Evolutionary conservation across 2,113 vertebrate genomes (phyloP), one percentile per base, ranked within the genome.

Genomic region (Gulo gulo): DNA sequence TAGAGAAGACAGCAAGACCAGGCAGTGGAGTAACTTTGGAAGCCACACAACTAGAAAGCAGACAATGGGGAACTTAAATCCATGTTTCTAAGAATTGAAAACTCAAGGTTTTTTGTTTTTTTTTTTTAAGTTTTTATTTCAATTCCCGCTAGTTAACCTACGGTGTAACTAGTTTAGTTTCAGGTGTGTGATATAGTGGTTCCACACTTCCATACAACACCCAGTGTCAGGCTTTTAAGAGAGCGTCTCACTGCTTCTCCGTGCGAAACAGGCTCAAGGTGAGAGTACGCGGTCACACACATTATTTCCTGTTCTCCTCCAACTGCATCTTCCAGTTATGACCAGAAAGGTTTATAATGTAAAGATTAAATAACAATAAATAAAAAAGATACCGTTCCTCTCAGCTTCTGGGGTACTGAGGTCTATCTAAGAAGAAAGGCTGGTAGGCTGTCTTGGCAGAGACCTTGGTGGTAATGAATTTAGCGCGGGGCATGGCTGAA

Each of bases 401-500:
- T 88, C 18, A 81, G 39, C 23, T 5, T 47, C 12, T 7, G 15
- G 21, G 2, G 3, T 9, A n/a, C 52, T 52, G 42, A 76, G 24
- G 10, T 76, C 23, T 59, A 69, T 21, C 76, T 57, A 26, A 59
- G 63, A 29, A 74, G 61, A 36, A 69, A n/a, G 13, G 10, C 34
- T 36, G 7, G 20, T 36, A 50, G 39, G 11, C 39, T 79, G 31
- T 63, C 55, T n/a, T n/a, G 31, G 8, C 21, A 23, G 31, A 59
- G 39, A 69, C 10, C 6, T 47, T 55, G 1, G 6, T 79, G 11
- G 31, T 65, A 84, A 42, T 76, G n/a, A 45, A 9, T 36, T 36
- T n/a, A 15, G 29, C 1, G 2, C 1, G 2, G n/a, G 15, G 16
- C 4, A 39, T 4, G 11, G 26, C 36, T 6, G 8, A 69, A 36